These are phyloP conservation scores for Girardinus metallicus DNA, from an alignment of 2,797 vertebrate species.

Conservation along the genomic window DNA sequence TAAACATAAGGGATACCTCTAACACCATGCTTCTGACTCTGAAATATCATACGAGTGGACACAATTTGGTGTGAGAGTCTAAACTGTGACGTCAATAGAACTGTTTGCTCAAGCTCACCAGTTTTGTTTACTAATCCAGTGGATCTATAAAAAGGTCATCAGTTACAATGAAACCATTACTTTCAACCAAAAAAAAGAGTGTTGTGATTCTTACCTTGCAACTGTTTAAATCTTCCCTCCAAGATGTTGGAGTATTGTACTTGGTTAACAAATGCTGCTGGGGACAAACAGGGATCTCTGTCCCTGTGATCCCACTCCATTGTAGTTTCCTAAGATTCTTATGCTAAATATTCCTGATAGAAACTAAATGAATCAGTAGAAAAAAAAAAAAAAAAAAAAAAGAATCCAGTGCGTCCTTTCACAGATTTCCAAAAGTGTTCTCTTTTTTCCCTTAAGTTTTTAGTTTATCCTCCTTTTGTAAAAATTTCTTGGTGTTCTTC, in stretches of 20 bases:
- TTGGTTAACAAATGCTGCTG: conserved; percentile 91
- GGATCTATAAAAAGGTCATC: not conserved
- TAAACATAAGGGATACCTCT: conserved; percentile 13
- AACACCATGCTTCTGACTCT: conserved; percentile 3
- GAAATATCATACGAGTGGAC: not conserved
- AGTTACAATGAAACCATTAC: not conserved
- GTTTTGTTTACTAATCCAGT: not conserved
- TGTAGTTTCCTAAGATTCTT: conserved; percentile 32
- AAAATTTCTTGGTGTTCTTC: conserved; percentile 34
- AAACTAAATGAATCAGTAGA: conserved; percentile 34
- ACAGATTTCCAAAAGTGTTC: conserved; percentile 26
- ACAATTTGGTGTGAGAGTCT: conserved; percentile 7
- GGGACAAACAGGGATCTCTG: conserved; percentile 84
- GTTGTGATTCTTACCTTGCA: conserved; percentile 87
- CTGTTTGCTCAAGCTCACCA: conserved; percentile 8
- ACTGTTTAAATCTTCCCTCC: conserved; percentile 93
- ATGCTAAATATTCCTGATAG: conserved; percentile 52
- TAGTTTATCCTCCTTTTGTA: conserved; percentile 31
- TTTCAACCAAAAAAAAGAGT: conserved; percentile 3
- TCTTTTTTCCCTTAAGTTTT: conserved; percentile 42
- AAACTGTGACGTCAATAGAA: conserved; percentile 2
- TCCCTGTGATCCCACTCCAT: conserved; percentile 83
- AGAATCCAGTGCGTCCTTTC: conserved; percentile 27
- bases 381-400: conserved; percentile 15
- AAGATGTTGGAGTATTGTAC: conserved; percentile 91